Evolutionary conservation across 1,140 invertebrate genomes (phyloP).

Genomic region (Lasioglossum baleicum): DNA sequence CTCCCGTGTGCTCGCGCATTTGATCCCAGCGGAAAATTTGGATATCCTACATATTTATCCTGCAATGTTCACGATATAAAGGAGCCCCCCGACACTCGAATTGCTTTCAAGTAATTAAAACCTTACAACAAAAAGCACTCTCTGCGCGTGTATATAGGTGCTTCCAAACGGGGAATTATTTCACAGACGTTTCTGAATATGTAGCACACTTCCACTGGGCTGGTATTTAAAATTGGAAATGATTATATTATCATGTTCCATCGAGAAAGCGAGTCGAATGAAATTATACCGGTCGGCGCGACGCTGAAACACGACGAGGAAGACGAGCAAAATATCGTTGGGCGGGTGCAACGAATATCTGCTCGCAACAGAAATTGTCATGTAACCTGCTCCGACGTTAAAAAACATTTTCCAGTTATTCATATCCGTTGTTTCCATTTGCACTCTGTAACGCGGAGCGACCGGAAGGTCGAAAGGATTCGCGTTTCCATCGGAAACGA

Average conservation of each 20-base stretch:
- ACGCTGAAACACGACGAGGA: too few species aligned
- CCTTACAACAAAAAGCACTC: not conserved
- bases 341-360: too few species aligned
- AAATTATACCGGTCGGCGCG: too few species aligned
- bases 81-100: not conserved
- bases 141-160: not conserved
- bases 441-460: not conserved
- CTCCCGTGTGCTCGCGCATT: not conserved
- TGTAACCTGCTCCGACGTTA: not conserved
- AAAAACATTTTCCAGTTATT: too few species aligned
- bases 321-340: too few species aligned
- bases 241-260: too few species aligned
- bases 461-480: slow-evolving; percentile 44
- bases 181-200: not conserved
- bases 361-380: not conserved
- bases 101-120: not conserved
- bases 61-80: not conserved
- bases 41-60: too few species aligned
- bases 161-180: not conserved
- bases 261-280: too few species aligned
- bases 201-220: not conserved
- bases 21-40: not conserved
- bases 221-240: not conserved
- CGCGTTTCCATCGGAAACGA: slow-evolving; percentile 32
- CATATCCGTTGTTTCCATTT: not conserved